These are phyloP conservation scores for Sphaerophoria rueppellii DNA, from an alignment of 2,888 invertebrate genomes.

Conservation along the genomic window DNA sequence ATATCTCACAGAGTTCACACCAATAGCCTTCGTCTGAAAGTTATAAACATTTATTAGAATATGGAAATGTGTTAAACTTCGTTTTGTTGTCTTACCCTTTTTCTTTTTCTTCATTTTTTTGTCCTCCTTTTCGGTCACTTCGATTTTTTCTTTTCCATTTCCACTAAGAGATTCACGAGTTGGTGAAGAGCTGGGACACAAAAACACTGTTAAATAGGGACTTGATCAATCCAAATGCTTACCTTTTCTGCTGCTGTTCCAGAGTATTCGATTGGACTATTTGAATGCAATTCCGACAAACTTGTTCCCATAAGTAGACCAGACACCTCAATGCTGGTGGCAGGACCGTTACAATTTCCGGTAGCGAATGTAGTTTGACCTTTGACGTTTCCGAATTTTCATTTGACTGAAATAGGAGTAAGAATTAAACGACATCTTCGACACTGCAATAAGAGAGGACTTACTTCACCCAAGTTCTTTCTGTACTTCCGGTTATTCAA, in stretches of 20 bases:
- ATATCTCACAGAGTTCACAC: constrained; percentile 94
- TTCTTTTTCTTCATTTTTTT: constrained; percentile 80
- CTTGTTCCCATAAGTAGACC: constrained; percentile 95
- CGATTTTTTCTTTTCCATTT: constrained; percentile 72
- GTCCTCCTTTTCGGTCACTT: constrained; percentile 78
- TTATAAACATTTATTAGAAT: background rate
- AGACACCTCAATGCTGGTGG: constrained; percentile 94
- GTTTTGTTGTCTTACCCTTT: constrained; percentile 75
- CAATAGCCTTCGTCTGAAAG: constrained; percentile 80
- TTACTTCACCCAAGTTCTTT: constrained; percentile 77
- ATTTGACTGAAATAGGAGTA: constrained; percentile 35
- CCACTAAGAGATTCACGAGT: constrained; percentile 59
- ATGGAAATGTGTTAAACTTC: background rate
- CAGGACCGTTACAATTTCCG: constrained; percentile 86
- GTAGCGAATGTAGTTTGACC: constrained; percentile 80
- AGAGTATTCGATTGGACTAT: constrained; percentile 83
- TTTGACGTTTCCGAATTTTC: constrained; percentile 74
- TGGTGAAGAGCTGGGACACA: constrained; percentile 47
- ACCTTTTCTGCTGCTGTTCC: constrained; percentile 77
- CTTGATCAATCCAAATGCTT: background rate
- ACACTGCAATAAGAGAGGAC: background rate
- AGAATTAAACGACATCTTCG: too few relatives aligned
- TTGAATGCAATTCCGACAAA: constrained; percentile 87
- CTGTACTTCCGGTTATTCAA: constrained; percentile 87
- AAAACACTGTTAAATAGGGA: background rate